Conservation (phyloP, 2,888 invertebrate species). For the Microctonus brassicae region DNA sequence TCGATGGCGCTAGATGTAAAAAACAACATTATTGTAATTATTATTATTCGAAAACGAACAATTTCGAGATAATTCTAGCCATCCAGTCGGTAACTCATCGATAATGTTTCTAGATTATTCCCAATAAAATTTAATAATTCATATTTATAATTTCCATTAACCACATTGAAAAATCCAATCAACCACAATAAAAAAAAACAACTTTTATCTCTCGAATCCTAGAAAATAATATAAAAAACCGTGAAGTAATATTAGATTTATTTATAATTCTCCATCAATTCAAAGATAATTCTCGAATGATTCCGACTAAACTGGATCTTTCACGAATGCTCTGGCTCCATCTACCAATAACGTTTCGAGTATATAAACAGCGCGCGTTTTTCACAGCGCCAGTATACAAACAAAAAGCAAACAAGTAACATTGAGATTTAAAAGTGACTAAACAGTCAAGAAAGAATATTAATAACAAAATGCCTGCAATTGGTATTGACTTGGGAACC, state of each 20-base stretch:
- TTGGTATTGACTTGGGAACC: constrained; percentile 71
- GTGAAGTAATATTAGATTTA: too few species aligned
- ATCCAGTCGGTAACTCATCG: not conserved
- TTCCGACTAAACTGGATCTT: not conserved
- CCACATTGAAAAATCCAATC: not conserved
- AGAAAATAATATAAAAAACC: too few species aligned
- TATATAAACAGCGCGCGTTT: constrained; percentile 31
- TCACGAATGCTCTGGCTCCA: not conserved
- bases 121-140: not conserved
- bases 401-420: too few species aligned
- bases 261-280: not conserved
- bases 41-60: too few species aligned
- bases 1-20: too few species aligned
- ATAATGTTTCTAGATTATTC: not conserved
- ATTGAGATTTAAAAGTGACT: constrained; percentile 6
- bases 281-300: not conserved
- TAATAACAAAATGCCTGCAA: constrained; percentile 74
- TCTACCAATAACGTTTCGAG: not conserved
- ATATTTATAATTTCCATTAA: not conserved
- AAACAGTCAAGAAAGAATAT: constrained; percentile 1
- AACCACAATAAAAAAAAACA: too few species aligned
- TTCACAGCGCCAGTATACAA: constrained; percentile 30
- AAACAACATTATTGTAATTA: too few species aligned
- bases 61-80: too few species aligned
- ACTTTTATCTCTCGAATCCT: too few species aligned